These are phyloP conservation scores for Spodoptera littoralis DNA, from an alignment of 2,888 invertebrate genomes.

Conservation along the genomic window DNA sequence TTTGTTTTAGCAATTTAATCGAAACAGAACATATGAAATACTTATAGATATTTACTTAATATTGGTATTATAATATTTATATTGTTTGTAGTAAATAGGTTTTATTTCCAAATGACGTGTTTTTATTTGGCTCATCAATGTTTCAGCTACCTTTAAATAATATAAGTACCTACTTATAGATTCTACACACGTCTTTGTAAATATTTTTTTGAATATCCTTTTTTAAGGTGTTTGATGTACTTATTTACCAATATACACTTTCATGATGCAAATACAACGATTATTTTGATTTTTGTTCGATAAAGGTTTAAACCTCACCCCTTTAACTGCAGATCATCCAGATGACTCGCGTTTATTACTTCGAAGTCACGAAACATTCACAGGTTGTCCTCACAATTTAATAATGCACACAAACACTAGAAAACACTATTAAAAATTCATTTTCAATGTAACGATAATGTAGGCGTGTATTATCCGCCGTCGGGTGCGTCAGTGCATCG, in stretches of 20 bases:
- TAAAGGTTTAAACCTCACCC: too few species aligned
- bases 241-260: too few species aligned
- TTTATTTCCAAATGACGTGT: conserved; percentile 21
- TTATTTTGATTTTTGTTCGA: too few species aligned
- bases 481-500: conserved; percentile 65
- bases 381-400: conserved; percentile 57
- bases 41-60: conserved; percentile 13
- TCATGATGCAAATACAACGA: too few species aligned
- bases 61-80: conserved; percentile 28
- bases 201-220: conserved; percentile 13
- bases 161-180: background rate
- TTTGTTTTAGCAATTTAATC: conserved; percentile 24
- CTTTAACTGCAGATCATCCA: background rate
- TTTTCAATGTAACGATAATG: conserved; percentile 85
- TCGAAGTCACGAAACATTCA: conserved; percentile 42
- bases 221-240: too few species aligned
- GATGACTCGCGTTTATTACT: conserved; percentile 15
- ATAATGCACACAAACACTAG: conserved; percentile 69
- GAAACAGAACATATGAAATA: background rate
- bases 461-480: conserved; percentile 84
- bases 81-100: conserved; percentile 44
- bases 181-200: conserved; percentile 9
- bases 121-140: conserved; percentile 30
- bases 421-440: conserved; percentile 83
- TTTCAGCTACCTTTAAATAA: conserved; percentile 27